Conservation (phyloP, 2,797 vertebrate genomes). For the Pelodytes ibericus region DNA sequence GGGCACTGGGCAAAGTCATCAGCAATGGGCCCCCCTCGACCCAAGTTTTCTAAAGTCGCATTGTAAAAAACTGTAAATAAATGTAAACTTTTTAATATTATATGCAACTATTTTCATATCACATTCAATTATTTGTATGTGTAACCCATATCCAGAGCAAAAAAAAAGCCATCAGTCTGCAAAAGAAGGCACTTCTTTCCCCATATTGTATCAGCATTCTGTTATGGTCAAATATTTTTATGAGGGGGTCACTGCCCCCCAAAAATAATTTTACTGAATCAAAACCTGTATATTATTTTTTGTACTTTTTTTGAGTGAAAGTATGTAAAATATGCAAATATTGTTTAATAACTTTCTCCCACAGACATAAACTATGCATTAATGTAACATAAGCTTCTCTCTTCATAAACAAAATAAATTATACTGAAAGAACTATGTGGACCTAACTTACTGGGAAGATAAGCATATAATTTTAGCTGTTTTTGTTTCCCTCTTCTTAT, state of each 20-base stretch:
- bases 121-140: no score
- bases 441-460: constrained; percentile 59
- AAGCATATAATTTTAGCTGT: constrained; percentile 65
- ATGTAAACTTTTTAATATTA: no score
- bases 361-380: constrained; percentile 58
- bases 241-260: not conserved
- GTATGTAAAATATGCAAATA: constrained; percentile 61
- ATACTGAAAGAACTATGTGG: constrained; percentile 59
- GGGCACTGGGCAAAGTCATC: no score
- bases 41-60: no score
- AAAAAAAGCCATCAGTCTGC: no score
- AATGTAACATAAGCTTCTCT: constrained; percentile 53
- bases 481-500: constrained; percentile 65
- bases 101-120: no score
- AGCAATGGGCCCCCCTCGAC: no score
- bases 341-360: constrained; percentile 61
- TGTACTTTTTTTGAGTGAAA: constrained; percentile 13
- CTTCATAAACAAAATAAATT: constrained; percentile 65
- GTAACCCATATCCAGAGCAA: no score
- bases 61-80: no score
- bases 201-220: no score
- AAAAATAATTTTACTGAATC: constrained; percentile 6
- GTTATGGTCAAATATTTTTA: no score
- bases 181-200: no score
- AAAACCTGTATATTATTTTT: not conserved